Conservation (phyloP, 53 echinoderm and acorn worm genomes). For the Echinometra lucunter region DNA sequence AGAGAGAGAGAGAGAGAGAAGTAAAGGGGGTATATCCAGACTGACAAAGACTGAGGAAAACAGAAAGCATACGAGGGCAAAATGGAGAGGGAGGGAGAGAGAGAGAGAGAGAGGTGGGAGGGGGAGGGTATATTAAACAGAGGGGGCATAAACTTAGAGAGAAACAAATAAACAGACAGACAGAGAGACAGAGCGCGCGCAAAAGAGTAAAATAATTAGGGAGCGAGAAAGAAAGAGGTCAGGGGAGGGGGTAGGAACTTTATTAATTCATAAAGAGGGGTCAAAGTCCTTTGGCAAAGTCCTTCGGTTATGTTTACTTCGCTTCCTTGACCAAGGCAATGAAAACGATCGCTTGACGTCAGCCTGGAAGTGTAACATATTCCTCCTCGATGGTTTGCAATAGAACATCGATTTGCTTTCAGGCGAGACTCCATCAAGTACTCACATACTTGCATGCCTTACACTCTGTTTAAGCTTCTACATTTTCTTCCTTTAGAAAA, state of each 20-base stretch:
- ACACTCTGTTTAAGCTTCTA: neutral
- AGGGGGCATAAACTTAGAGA: no score
- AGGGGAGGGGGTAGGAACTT: neutral
- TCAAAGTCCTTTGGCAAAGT: constrained; percentile 29
- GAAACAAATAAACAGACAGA: no score
- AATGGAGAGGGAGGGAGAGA: neutral
- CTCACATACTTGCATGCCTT: neutral
- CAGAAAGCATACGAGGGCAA: neutral
- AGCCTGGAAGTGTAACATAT: neutral
- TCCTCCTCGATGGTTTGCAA: neutral
- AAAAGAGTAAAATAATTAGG: no score
- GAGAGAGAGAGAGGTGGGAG: no score
- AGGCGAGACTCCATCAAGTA: neutral
- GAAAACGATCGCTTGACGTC: neutral
- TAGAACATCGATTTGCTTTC: constrained; percentile 23
- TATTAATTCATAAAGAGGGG: neutral
- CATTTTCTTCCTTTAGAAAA: neutral
- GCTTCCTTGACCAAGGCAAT: neutral
- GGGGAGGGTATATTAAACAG: no score
- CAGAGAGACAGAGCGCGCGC: no score
- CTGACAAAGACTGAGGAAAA: neutral
- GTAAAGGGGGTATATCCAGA: neutral
- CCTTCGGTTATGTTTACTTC: neutral
- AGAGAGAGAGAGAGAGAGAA: neutral
- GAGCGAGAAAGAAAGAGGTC: no score